These are phyloP conservation scores for Drosophila sulfurigaster DNA, from an alignment of 1,140 invertebrate genomes.

Conservation along the genomic window DNA sequence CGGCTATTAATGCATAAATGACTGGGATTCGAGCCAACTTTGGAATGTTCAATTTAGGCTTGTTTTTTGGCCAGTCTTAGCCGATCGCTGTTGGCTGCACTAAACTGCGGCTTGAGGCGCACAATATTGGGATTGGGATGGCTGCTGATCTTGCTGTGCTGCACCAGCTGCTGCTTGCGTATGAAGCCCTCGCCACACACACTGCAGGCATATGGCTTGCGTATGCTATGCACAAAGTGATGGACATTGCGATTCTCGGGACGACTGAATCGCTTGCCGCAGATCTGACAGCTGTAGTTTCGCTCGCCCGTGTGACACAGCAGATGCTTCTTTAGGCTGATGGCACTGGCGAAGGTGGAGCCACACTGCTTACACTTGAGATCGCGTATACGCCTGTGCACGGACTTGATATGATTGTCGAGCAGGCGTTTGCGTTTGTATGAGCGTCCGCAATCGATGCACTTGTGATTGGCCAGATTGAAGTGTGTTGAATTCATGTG, in stretches of 20 bases:
- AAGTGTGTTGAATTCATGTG: slow-evolving; percentile 92
- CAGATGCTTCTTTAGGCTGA: slow-evolving; percentile 93
- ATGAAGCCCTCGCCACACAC: slow-evolving; percentile 93
- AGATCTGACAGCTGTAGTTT: slow-evolving; percentile 93
- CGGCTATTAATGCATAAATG: too few species aligned
- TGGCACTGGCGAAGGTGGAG: slow-evolving; percentile 93
- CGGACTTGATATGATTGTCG: slow-evolving; percentile 93
- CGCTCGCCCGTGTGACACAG: slow-evolving; percentile 92
- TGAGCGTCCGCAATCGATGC: slow-evolving; percentile 89
- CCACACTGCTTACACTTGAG: slow-evolving; percentile 90
- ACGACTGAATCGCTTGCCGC: slow-evolving; percentile 93
- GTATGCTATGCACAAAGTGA: slow-evolving; percentile 93
- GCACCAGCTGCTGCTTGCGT: slow-evolving; percentile 91
- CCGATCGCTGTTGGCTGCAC: slow-evolving; percentile 34
- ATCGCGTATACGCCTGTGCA: slow-evolving; percentile 92
- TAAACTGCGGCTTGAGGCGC: slow-evolving; percentile 90
- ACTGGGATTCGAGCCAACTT: too few species aligned
- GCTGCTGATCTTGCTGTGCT: slow-evolving; percentile 90
- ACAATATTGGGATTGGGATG: slow-evolving; percentile 92
- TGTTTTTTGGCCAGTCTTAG: not conserved
- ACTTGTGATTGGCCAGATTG: slow-evolving; percentile 91
- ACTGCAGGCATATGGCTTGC: slow-evolving; percentile 94
- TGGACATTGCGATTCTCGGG: slow-evolving; percentile 94
- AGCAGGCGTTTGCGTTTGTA: slow-evolving; percentile 91
- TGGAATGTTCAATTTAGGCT: too few species aligned